These are phyloP conservation scores for Xiphydria camelus DNA, from an alignment of 2,888 invertebrate species.

Conservation along the genomic window DNA sequence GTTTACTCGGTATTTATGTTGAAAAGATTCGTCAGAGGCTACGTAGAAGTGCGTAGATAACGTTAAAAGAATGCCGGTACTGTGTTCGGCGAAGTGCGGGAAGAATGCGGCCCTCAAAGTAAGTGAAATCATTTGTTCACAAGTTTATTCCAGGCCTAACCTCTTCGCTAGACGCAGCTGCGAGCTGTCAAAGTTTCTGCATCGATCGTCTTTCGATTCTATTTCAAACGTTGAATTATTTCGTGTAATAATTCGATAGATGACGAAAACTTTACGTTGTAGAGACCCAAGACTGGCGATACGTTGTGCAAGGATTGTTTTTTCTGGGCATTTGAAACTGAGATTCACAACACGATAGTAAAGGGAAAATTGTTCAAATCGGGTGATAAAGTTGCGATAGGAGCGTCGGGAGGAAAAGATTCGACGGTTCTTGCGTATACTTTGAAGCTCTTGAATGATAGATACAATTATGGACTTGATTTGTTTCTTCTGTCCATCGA, in stretches of 20 bases:
- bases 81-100: constrained; percentile 74
- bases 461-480: constrained; percentile 87
- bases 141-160: too few relatives aligned
- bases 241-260: too few relatives aligned
- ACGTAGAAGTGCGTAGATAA: too few relatives aligned
- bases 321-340: constrained; percentile 89
- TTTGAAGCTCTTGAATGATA: constrained; percentile 86
- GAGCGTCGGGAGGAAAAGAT: constrained; percentile 94
- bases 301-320: constrained; percentile 94
- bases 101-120: constrained; percentile 78
- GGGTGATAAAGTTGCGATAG: constrained; percentile 88
- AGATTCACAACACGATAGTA: constrained; percentile 89
- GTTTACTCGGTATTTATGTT: too few relatives aligned
- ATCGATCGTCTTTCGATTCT: too few relatives aligned
- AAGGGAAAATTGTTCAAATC: constrained; percentile 78
- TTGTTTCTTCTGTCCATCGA: constrained; percentile 93
- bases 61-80: constrained; percentile 72
- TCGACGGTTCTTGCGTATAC: constrained; percentile 97
- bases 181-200: too few relatives aligned
- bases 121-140: constrained; percentile 24
- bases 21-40: too few relatives aligned
- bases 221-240: too few relatives aligned
- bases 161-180: too few relatives aligned
- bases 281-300: constrained; percentile 91
- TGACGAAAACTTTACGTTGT: too few relatives aligned